phyloP scores from a whole-genome alignment of 2,113 vertebrate genomes.

The Sisor rabdophorus region DNA sequence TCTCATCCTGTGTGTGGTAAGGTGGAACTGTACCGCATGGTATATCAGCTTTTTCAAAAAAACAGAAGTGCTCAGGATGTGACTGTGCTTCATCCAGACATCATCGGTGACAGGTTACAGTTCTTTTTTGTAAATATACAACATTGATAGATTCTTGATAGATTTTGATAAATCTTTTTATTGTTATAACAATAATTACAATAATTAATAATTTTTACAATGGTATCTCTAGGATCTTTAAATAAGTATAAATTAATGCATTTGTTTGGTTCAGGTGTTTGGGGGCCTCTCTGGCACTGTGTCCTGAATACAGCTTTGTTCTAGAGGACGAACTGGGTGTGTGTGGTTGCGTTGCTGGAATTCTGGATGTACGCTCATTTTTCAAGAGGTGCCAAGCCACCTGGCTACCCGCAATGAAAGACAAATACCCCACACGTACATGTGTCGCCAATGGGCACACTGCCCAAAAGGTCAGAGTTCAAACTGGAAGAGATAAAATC shows the following conservation, averaged over 20 bases:
- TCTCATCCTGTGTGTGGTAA: conserved; percentile 43
- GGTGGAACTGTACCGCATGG: conserved; percentile 78
- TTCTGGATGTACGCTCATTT: conserved; percentile 73
- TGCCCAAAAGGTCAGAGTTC: conserved; percentile 59
- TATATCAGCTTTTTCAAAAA: conserved; percentile 72
- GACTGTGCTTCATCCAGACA: conserved; percentile 67
- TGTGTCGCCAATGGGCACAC: conserved; percentile 47
- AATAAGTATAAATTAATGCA: background rate
- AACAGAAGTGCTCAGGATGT: conserved; percentile 63
- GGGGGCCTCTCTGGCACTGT: conserved; percentile 75
- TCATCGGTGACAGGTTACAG: conserved; percentile 76
- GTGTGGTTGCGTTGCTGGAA: conserved; percentile 74
- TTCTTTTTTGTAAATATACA: background rate
- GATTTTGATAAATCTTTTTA: background rate
- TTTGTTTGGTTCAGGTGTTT: conserved; percentile 64
- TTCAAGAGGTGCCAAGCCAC: conserved; percentile 71
- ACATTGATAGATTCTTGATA: background rate
- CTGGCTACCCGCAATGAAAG: conserved; percentile 75
- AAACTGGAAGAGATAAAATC: background rate
- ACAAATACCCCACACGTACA: conserved; percentile 68
- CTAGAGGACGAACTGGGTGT: conserved; percentile 78
- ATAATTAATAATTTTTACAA: too few relatives aligned
- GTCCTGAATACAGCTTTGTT: conserved; percentile 78
- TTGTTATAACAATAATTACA: background rate
- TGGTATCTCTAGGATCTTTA: background rate